These are phyloP conservation scores for Dicycla oo DNA, from an alignment of 2,888 invertebrate genomes.

Conservation along the genomic window DNA sequence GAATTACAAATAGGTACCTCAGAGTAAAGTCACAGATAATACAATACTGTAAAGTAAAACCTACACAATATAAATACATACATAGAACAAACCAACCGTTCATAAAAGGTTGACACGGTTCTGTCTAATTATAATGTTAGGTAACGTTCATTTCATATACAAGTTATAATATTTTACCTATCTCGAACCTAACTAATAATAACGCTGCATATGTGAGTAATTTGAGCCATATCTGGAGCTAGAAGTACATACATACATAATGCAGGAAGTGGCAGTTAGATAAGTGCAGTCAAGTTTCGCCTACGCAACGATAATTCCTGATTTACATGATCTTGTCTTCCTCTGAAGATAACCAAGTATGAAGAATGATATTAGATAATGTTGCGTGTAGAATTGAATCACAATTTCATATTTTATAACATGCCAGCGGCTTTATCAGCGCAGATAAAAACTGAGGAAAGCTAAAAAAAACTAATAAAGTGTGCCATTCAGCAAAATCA, in stretches of 20 bases:
- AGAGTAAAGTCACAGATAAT: too few species aligned
- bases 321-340: conserved; percentile 26
- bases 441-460: not conserved
- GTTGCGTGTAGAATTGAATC: not conserved
- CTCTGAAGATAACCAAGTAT: conserved; percentile 30
- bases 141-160: not conserved
- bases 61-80: not conserved
- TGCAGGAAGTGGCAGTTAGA: conserved; percentile 58
- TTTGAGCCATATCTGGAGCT: conserved; percentile 36
- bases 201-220: conserved; percentile 23
- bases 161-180: not conserved
- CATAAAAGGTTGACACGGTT: not conserved
- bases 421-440: not conserved
- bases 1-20: not conserved
- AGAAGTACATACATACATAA: conserved; percentile 39
- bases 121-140: not conserved
- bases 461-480: not conserved
- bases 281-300: conserved; percentile 52
- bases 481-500: not conserved
- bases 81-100: not conserved
- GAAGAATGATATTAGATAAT: conserved; percentile 15
- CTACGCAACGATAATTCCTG: conserved; percentile 50
- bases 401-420: not conserved
- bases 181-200: conserved; percentile 24
- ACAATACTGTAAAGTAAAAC: not conserved